These are phyloP conservation scores for Sycophila texana DNA, from an alignment of 2,888 invertebrate genomes.

Conservation along the genomic window DNA sequence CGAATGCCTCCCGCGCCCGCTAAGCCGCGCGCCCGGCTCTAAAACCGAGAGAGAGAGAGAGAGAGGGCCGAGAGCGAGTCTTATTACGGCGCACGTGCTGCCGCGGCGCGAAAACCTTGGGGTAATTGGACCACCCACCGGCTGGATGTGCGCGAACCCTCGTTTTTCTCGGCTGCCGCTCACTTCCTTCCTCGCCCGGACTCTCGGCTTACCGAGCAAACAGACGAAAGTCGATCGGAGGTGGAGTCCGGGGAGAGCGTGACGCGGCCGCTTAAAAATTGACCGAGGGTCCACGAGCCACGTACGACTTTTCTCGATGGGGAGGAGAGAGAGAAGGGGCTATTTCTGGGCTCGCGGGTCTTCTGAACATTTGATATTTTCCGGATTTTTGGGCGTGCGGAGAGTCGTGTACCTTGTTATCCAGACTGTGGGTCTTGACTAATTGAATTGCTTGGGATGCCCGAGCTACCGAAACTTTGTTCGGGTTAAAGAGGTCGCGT, in stretches of 20 bases:
- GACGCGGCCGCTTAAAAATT: background rate
- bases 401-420: too few relatives aligned
- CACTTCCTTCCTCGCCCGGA: slow-evolving; percentile 37
- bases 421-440: too few relatives aligned
- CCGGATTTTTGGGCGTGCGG: too few relatives aligned
- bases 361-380: too few relatives aligned
- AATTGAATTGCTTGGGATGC: too few relatives aligned
- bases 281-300: too few relatives aligned
- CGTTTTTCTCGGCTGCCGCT: slow-evolving; percentile 23
- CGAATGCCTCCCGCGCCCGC: background rate
- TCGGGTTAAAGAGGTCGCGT: too few relatives aligned
- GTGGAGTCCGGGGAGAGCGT: background rate
- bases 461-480: too few relatives aligned
- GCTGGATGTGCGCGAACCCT: slow-evolving; percentile 20
- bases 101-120: slow-evolving; percentile 70
- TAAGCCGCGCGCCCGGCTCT: slow-evolving; percentile 7
- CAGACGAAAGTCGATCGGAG: slow-evolving; percentile 44
- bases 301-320: too few relatives aligned
- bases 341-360: too few relatives aligned
- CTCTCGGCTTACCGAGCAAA: slow-evolving; percentile 57
- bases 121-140: slow-evolving; percentile 75
- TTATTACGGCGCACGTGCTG: slow-evolving; percentile 73
- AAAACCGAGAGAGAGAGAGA: slow-evolving; percentile 59
- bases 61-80: slow-evolving; percentile 68
- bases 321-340: too few relatives aligned